A percentile compares a stretch with the other conserved stretches of the same genome.
Evolutionary conservation across 2,888 invertebrate genomes (phyloP).

Genomic region (Argyresthia albistria): DNA sequence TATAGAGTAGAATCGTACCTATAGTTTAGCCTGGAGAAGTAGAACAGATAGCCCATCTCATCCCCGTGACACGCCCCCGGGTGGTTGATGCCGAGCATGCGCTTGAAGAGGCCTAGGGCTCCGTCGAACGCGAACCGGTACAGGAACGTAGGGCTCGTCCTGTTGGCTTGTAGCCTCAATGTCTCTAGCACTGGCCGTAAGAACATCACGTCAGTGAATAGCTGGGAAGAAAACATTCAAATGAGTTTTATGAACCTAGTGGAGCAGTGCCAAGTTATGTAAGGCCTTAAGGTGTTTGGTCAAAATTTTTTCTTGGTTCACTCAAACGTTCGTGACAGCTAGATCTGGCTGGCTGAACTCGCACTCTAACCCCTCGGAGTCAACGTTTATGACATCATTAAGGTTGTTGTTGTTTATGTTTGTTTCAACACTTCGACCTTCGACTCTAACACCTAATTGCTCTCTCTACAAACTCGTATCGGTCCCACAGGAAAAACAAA

Average conservation of each 20-base stretch:
- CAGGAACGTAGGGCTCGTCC: slow-evolving; percentile 69
- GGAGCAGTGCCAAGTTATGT: too few relatives aligned
- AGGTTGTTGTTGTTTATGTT: too few relatives aligned
- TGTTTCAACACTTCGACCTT: too few relatives aligned
- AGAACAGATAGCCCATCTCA: slow-evolving; percentile 76
- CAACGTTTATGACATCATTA: too few relatives aligned
- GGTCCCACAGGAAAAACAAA: too few relatives aligned
- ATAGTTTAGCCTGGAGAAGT: slow-evolving; percentile 75
- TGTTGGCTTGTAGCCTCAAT: slow-evolving; percentile 51
- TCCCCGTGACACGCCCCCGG: slow-evolving; percentile 76
- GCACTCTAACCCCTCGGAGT: too few relatives aligned
- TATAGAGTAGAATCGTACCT: slow-evolving; percentile 11
- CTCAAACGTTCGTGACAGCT: too few relatives aligned
- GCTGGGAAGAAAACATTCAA: slow-evolving; percentile 31
- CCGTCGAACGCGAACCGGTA: slow-evolving; percentile 77
- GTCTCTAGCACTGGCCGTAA: slow-evolving; percentile 70
- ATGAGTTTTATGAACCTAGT: neutral
- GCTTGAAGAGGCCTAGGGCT: slow-evolving; percentile 74
- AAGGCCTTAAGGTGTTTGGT: too few relatives aligned
- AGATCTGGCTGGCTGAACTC: too few relatives aligned
- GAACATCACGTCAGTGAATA: slow-evolving; percentile 77
- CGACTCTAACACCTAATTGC: too few relatives aligned
- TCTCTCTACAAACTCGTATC: too few relatives aligned
- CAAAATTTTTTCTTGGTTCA: too few relatives aligned
- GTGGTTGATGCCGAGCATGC: slow-evolving; percentile 72